Evolutionary conservation across 2,888 invertebrate genomes (phyloP).

Genomic region (Drosophila suboccidentalis): DNA sequence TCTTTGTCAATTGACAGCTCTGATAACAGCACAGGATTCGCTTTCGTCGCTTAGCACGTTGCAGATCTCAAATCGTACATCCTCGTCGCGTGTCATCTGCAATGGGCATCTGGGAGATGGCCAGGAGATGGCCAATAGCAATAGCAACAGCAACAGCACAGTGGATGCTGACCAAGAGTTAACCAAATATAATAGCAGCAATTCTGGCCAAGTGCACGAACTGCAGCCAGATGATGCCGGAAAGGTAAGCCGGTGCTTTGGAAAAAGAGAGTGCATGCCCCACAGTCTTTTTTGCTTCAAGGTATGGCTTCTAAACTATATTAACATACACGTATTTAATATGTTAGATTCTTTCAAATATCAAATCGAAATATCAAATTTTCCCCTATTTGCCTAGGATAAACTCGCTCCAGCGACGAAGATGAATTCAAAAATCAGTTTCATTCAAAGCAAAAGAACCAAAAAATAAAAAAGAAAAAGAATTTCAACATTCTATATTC

Average conservation of each 20-base stretch:
- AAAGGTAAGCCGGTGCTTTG: conserved; percentile 89
- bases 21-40: conserved; percentile 75
- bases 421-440: conserved; percentile 35
- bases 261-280: conserved; percentile 94
- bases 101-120: conserved; percentile 62
- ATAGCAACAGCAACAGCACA: conserved; percentile 1
- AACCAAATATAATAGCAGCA: conserved; percentile 51
- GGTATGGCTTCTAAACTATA: conserved; percentile 88
- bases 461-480: neutral
- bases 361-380: conserved; percentile 33
- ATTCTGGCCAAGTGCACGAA: conserved; percentile 68
- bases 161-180: conserved; percentile 38
- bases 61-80: conserved; percentile 67
- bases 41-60: conserved; percentile 72
- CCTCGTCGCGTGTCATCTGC: conserved; percentile 55
- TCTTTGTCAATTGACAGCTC: conserved; percentile 38
- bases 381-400: conserved; percentile 53
- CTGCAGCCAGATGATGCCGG: conserved; percentile 78
- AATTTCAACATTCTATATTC: conserved; percentile 8
- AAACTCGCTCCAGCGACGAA: conserved; percentile 58
- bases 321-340: conserved; percentile 85
- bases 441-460: conserved; percentile 9
- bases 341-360: conserved; percentile 71
- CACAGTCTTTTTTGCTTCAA: conserved; percentile 94
- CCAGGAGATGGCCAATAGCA: conserved; percentile 28